These are phyloP conservation scores for Brachylomia viminalis DNA, from an alignment of 2,888 invertebrate species.

Conservation along the genomic window DNA sequence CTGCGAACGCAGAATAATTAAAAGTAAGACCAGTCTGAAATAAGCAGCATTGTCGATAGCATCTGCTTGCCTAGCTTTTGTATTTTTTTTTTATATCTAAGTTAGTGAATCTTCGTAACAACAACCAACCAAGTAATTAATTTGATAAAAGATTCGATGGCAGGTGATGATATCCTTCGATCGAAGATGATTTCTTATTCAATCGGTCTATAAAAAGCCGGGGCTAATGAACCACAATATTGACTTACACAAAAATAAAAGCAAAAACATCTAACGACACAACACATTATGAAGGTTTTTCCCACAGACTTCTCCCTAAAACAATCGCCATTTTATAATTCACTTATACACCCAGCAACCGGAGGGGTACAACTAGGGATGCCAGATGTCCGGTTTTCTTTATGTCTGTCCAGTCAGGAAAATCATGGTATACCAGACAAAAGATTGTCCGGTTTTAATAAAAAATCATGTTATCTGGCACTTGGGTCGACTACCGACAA, in stretches of 20 bases:
- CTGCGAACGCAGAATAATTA: background rate
- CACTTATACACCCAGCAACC: slow-evolving; percentile 2
- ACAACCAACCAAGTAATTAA: background rate
- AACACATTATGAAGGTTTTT: slow-evolving; percentile 16
- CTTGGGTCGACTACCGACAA: no score
- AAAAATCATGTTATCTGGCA: no score
- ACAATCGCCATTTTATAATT: slow-evolving; percentile 14
- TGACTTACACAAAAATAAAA: background rate
- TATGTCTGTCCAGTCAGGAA: no score
- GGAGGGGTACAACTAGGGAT: background rate
- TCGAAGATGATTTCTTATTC: background rate
- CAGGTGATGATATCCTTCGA: background rate
- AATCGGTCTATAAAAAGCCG: no score
- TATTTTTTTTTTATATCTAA: background rate
- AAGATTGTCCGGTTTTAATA: no score
- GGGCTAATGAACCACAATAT: background rate
- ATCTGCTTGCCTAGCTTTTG: background rate
- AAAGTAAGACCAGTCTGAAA: background rate
- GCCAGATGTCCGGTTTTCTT: no score
- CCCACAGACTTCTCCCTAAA: no score
- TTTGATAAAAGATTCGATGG: background rate
- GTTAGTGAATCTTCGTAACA: no score
- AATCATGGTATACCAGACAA: no score
- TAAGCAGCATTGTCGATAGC: no score
- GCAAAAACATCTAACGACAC: slow-evolving; percentile 11